Conservation (phyloP, 2,113 vertebrate species). For the Apodemus sylvaticus region DNA sequence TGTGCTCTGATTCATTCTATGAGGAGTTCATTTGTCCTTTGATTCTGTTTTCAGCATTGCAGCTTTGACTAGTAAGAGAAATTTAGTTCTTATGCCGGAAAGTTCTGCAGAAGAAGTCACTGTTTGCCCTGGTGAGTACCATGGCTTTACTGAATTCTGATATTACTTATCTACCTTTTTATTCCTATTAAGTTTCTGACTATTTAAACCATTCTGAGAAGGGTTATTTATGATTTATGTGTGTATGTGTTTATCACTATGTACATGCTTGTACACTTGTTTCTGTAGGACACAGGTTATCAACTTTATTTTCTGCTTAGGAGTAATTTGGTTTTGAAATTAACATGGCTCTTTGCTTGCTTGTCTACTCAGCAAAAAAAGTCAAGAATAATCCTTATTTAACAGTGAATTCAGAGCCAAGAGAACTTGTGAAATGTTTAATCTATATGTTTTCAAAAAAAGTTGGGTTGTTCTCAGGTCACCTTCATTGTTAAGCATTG, state of each 20-base stretch:
- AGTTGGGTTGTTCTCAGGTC: not conserved
- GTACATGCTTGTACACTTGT: not conserved
- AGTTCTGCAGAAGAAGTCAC: slow-evolving; percentile 84
- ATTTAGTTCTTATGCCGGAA: slow-evolving; percentile 75
- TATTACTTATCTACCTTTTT: slow-evolving; percentile 17
- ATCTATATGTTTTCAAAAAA: slow-evolving; percentile 21
- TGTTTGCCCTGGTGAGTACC: slow-evolving; percentile 90
- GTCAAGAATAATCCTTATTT: not conserved
- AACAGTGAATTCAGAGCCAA: slow-evolving; percentile 22
- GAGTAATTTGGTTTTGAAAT: slow-evolving; percentile 68
- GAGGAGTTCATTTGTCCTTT: slow-evolving; percentile 63
- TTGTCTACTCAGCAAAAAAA: slow-evolving; percentile 13
- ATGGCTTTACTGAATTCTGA: slow-evolving; percentile 33
- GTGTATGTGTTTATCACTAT: not conserved
- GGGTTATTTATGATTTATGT: slow-evolving; percentile 49
- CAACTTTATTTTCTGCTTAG: slow-evolving; percentile 5
- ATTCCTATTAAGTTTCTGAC: slow-evolving; percentile 39
- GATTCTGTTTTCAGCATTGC: slow-evolving; percentile 80
- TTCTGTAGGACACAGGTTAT: slow-evolving; percentile 37
- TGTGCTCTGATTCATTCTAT: slow-evolving; percentile 55
- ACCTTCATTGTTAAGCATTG: slow-evolving; percentile 33
- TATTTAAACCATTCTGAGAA: not conserved
- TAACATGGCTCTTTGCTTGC: slow-evolving; percentile 51
- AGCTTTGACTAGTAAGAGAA: slow-evolving; percentile 79
- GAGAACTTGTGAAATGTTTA: slow-evolving; percentile 7